A percentile compares a stretch with the other conserved stretches of the same genome.
Conservation (phyloP, 1,140 invertebrate species). For the Drosophila nigrodunni region DNA sequence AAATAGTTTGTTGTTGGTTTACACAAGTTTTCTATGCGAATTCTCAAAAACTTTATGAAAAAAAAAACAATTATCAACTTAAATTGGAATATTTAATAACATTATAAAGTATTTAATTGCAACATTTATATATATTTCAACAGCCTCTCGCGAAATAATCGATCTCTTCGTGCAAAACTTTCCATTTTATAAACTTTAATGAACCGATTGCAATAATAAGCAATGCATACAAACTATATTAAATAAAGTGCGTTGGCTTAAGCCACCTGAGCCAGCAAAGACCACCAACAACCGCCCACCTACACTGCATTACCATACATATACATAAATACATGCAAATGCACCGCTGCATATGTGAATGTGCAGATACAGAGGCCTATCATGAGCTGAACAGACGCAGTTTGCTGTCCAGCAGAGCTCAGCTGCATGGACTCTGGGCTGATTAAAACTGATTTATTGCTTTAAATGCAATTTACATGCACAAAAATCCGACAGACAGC, state of each 20-base stretch:
- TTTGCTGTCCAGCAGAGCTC: conserved; percentile 54
- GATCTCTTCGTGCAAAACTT: conserved; percentile 34
- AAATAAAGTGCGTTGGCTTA: conserved; percentile 68
- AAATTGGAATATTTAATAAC: not conserved
- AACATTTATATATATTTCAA: not conserved
- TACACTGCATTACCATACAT: conserved; percentile 18
- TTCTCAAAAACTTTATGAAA: no score
- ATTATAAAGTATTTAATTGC: not conserved
- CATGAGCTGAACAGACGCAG: conserved; percentile 42
- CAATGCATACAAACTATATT: conserved; percentile 63
- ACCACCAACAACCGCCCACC: not conserved
- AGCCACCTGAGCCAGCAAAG: conserved; percentile 38
- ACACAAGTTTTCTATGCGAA: no score
- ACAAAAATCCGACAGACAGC: conserved; percentile 66
- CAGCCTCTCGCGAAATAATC: not conserved
- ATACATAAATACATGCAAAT: conserved; percentile 16
- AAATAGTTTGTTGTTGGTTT: not conserved
- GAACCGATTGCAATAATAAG: conserved; percentile 62
- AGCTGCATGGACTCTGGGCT: conserved; percentile 68
- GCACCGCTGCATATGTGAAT: conserved; percentile 1
- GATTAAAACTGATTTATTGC: conserved; percentile 83
- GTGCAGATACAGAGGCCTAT: conserved; percentile 40
- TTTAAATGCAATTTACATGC: conserved; percentile 81
- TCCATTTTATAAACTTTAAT: conserved; percentile 62
- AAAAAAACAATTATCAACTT: no score